Percentiles rank a stretch among this genome's conserved stretches.
These are phyloP conservation scores for Dipodomys spectabilis DNA, from an alignment of 2,113 vertebrate genomes.

Conservation along the genomic window DNA sequence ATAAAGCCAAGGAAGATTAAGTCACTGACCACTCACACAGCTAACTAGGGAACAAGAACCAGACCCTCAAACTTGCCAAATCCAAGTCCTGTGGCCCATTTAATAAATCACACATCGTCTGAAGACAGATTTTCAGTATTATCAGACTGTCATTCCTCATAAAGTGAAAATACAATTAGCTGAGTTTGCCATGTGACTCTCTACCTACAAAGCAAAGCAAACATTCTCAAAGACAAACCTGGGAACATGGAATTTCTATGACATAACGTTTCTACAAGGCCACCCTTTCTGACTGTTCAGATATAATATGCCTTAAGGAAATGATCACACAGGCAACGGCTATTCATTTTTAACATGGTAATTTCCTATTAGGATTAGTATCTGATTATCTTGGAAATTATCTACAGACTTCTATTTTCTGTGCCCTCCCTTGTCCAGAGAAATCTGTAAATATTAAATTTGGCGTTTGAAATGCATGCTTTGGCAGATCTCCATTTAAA, in stretches of 20 bases:
- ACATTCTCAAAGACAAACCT: background rate
- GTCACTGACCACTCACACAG: background rate
- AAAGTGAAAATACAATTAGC: background rate
- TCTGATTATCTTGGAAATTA: slow-evolving; percentile 47
- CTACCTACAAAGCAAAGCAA: background rate
- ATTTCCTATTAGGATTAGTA: slow-evolving; percentile 28
- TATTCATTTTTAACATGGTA: background rate
- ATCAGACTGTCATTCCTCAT: background rate
- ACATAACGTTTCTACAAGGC: background rate
- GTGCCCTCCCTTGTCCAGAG: background rate
- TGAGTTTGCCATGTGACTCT: background rate
- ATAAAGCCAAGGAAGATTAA: background rate
- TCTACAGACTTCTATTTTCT: slow-evolving; percentile 48
- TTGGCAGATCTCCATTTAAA: slow-evolving; percentile 59
- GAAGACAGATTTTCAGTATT: background rate
- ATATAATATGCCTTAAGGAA: background rate
- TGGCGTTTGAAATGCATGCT: slow-evolving; percentile 42
- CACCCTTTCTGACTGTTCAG: background rate
- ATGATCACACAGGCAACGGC: background rate
- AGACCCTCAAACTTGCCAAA: background rate
- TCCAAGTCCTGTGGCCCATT: background rate
- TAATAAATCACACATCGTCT: background rate
- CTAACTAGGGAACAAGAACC: background rate
- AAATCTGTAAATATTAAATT: slow-evolving; percentile 19
- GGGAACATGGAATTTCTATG: background rate